These are phyloP conservation scores for Nesoenas mayeri DNA, from an alignment of 2,113 vertebrate species.

Conservation along the genomic window DNA sequence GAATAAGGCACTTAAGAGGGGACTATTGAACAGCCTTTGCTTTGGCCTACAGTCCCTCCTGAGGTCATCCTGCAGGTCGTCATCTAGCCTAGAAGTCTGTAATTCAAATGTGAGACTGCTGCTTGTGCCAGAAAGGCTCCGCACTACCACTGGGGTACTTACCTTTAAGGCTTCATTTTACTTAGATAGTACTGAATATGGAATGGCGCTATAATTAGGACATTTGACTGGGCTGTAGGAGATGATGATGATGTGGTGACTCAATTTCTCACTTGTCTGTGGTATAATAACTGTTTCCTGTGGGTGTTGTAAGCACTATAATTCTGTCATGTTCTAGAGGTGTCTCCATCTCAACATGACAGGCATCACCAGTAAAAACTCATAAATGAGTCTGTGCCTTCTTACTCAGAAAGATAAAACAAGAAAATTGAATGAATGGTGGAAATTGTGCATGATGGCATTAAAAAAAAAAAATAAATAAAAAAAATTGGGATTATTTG, in stretches of 20 bases:
- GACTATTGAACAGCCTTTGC: background rate
- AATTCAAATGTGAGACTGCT: background rate
- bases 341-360: conserved; percentile 12
- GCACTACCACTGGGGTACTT: rapidly evolving
- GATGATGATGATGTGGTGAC: conserved; percentile 28
- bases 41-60: background rate
- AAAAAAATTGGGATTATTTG: background rate
- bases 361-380: background rate
- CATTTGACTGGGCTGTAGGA: background rate
- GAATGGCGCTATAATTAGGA: conserved; percentile 37
- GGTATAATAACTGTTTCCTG: conserved; percentile 49
- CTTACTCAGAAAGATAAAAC: background rate
- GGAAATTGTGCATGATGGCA: background rate
- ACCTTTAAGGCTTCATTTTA: background rate
- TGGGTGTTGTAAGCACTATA: conserved; percentile 15
- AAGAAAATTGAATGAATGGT: background rate
- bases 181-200: background rate
- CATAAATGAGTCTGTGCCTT: background rate
- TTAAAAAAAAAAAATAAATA: background rate
- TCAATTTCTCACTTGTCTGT: conserved; percentile 60
- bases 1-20: background rate
- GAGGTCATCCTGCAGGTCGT: background rate
- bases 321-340: conserved; percentile 28
- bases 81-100: background rate
- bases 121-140: rapidly evolving